These are phyloP conservation scores for Propithecus deckenii DNA, from an alignment of 2,797 vertebrate species.

Conservation along the genomic window DNA sequence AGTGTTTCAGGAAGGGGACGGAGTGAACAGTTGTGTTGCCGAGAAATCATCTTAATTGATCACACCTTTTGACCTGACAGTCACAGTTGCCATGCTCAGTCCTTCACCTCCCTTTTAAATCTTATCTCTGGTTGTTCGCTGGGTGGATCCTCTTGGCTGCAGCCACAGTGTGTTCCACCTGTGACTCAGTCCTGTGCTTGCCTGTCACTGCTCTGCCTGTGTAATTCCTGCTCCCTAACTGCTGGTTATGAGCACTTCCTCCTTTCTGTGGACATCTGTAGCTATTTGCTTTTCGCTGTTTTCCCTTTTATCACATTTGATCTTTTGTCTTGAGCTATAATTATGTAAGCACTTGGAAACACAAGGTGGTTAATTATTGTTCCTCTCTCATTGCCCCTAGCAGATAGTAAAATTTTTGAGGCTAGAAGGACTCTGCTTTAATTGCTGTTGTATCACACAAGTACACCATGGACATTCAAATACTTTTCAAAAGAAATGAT, in stretches of 20 bases:
- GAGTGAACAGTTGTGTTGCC: neutral
- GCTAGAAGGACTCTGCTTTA: neutral
- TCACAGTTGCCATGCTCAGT: neutral
- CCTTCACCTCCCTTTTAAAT: neutral
- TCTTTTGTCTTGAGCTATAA: constrained; percentile 52
- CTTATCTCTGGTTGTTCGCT: neutral
- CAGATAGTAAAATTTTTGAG: constrained; percentile 9
- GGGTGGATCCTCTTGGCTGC: neutral
- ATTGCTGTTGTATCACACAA: neutral
- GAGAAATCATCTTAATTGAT: neutral
- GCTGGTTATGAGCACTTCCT: neutral
- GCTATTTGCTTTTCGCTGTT: constrained; percentile 23
- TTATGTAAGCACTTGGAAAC: constrained; percentile 21
- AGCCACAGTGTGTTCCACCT: neutral
- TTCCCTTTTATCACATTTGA: neutral
- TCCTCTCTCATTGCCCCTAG: neutral
- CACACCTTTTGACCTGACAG: neutral
- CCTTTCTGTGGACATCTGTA: constrained; percentile 3
- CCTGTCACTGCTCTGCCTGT: neutral
- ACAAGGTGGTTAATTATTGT: constrained; percentile 32
- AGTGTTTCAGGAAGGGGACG: neutral
- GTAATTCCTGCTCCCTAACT: neutral
- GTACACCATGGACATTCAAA: neutral
- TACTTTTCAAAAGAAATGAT: constrained; percentile 1
- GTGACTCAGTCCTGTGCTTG: neutral